These are phyloP conservation scores for Cantharis rufa DNA, from an alignment of 2,888 invertebrate species.

Conservation along the genomic window DNA sequence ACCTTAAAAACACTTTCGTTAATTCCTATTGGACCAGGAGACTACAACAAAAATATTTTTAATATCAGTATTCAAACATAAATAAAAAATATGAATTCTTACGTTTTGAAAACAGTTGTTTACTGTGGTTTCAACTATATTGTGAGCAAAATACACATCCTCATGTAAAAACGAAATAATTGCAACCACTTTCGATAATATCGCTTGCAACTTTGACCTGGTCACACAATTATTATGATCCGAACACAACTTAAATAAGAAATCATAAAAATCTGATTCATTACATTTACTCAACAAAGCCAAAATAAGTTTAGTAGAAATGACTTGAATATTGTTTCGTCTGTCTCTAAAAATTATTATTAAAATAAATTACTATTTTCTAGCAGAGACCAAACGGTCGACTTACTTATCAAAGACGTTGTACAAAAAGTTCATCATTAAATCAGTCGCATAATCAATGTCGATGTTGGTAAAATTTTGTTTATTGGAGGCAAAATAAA, in stretches of 20 bases:
- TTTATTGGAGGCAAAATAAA: slow-evolving; percentile 74
- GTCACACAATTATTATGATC: slow-evolving; percentile 78
- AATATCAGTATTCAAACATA: slow-evolving; percentile 59
- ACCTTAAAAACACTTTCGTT: slow-evolving; percentile 67
- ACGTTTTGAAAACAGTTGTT: slow-evolving; percentile 76
- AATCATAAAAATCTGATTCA: slow-evolving; percentile 66
- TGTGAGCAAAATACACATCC: slow-evolving; percentile 64
- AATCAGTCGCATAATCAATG: slow-evolving; percentile 66
- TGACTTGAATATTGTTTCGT: slow-evolving; percentile 66
- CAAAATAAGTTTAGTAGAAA: slow-evolving; percentile 70
- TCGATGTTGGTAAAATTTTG: slow-evolving; percentile 66
- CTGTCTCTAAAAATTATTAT: slow-evolving; percentile 64
- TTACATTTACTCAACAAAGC: slow-evolving; percentile 69
- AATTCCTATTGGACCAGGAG: slow-evolving; percentile 71
- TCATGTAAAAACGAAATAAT: slow-evolving; percentile 66
- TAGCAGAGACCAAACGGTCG: slow-evolving; percentile 4
- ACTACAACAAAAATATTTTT: slow-evolving; percentile 62
- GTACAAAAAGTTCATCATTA: slow-evolving; percentile 67
- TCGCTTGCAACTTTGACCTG: slow-evolving; percentile 63
- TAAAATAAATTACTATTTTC: slow-evolving; percentile 31
- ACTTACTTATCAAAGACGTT: slow-evolving; percentile 71
- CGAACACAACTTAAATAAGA: slow-evolving; percentile 71
- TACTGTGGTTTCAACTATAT: slow-evolving; percentile 67
- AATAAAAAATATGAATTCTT: slow-evolving; percentile 66
- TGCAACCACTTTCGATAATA: slow-evolving; percentile 67